Conservation (phyloP, 2,113 vertebrate genomes). For the Menidia beryllina region DNA sequence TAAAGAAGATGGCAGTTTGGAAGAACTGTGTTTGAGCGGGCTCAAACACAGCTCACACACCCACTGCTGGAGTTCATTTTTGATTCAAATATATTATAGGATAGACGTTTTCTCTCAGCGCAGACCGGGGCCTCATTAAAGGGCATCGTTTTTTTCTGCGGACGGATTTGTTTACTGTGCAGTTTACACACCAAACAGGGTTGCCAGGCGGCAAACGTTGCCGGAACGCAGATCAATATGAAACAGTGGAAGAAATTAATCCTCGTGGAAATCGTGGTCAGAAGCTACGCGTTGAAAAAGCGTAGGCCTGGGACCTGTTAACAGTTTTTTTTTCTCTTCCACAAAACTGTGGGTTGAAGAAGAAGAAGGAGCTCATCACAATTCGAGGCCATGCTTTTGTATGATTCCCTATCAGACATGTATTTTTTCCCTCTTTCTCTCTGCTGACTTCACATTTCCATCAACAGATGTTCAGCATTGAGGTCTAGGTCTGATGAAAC, state of each 20-base stretch:
- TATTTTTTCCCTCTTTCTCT: constrained; percentile 43
- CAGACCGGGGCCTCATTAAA: constrained; percentile 59
- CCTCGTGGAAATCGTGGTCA: constrained; percentile 61
- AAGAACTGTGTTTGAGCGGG: constrained; percentile 7
- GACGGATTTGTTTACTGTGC: constrained; percentile 68
- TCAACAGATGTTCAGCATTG: constrained; percentile 61
- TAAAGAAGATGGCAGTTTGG: constrained; percentile 5
- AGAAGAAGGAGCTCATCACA: constrained; percentile 27
- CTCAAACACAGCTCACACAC: constrained; percentile 39
- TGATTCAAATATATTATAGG: constrained; percentile 65
- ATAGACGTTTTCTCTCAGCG: constrained; percentile 40
- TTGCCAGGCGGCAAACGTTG: constrained; percentile 70
- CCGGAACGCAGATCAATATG: constrained; percentile 70
- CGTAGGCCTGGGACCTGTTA: constrained; percentile 8
- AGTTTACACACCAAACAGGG: constrained; percentile 66
- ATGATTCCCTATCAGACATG: constrained; percentile 51
- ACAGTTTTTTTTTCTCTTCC: constrained; percentile 22
- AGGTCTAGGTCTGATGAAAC: constrained; percentile 40
- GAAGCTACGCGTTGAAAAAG: constrained; percentile 59
- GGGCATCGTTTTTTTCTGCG: constrained; percentile 59
- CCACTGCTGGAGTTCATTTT: constrained; percentile 32
- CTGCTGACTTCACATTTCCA: constrained; percentile 65
- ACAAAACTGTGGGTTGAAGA: constrained; percentile 27
- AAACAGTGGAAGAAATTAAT: constrained; percentile 66
- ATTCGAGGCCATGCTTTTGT: constrained; percentile 17